Percentiles rank a stretch among this genome's conserved stretches.
Conservation (phyloP, 1,140 invertebrate species). For the Proctacanthus coquilletti region DNA sequence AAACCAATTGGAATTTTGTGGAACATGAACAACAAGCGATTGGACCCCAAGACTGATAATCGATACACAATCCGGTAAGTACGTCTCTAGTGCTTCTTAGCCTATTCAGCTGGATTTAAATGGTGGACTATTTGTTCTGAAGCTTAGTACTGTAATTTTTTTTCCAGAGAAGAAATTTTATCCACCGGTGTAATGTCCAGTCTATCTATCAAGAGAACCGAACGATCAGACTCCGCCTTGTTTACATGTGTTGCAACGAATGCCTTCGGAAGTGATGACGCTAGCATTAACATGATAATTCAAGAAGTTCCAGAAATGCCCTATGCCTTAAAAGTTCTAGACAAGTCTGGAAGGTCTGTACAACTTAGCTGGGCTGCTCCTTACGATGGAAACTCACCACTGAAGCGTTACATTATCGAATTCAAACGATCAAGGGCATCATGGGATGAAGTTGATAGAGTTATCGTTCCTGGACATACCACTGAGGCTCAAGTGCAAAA, state of each 20-base stretch:
- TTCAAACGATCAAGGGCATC: constrained; percentile 81
- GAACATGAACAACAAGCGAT: constrained; percentile 86
- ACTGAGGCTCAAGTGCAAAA: constrained; percentile 78
- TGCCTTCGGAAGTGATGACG: constrained; percentile 87
- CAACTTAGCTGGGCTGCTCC: constrained; percentile 85
- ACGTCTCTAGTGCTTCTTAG: too few relatives aligned
- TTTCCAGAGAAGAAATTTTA: constrained; percentile 55
- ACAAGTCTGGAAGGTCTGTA: constrained; percentile 79
- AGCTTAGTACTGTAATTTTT: too few relatives aligned
- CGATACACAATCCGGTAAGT: constrained; percentile 66
- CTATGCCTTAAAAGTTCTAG: constrained; percentile 74
- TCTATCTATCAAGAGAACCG: constrained; percentile 75
- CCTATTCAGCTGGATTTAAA: too few relatives aligned
- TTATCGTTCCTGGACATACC: constrained; percentile 69
- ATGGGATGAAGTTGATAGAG: constrained; percentile 72
- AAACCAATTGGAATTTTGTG: constrained; percentile 91
- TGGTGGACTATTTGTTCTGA: too few relatives aligned
- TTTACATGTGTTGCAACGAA: constrained; percentile 93
- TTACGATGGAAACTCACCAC: constrained; percentile 89
- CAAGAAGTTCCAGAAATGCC: constrained; percentile 93
- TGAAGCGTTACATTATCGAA: constrained; percentile 82
- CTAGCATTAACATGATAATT: constrained; percentile 88
- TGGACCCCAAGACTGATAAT: constrained; percentile 72
- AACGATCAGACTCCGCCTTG: constrained; percentile 77
- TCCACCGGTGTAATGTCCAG: constrained; percentile 75